phyloP scores from a whole-genome alignment of 2,888 invertebrate genomes.

The Ophraella communa region DNA sequence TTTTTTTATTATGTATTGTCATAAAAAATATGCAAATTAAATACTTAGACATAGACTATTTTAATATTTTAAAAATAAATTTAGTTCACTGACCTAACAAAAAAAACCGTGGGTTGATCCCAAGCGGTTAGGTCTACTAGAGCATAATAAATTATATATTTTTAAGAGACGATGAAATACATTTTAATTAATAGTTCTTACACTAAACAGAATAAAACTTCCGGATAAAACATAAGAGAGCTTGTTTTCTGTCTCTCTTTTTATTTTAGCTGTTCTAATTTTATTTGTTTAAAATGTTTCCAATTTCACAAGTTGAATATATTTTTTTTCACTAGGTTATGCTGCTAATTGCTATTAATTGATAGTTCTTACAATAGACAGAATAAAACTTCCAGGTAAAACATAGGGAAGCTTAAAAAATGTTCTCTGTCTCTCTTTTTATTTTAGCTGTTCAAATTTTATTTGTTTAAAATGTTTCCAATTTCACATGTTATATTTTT shows the following conservation, averaged over 20 bases:
- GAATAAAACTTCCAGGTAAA: neutral
- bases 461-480: neutral
- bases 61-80: constrained; percentile 19
- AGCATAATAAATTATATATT: constrained; percentile 1
- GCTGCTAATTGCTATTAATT: too few relatives aligned
- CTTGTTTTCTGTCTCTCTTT: neutral
- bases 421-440: too few relatives aligned
- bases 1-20: neutral
- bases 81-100: constrained; percentile 17
- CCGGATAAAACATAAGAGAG: neutral
- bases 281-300: neutral
- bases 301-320: too few relatives aligned
- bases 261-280: too few relatives aligned
- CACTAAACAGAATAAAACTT: neutral
- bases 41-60: constrained; percentile 3
- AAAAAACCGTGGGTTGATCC: constrained; percentile 12
- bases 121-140: constrained; percentile 8
- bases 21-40: constrained; percentile 2
- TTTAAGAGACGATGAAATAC: neutral
- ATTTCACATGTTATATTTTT: too few relatives aligned
- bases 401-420: neutral
- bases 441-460: too few relatives aligned
- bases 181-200: neutral
- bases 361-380: neutral
- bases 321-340: too few relatives aligned